phyloP scores from a whole-genome alignment of 2,888 invertebrate genomes.

The Plebejus anna region DNA sequence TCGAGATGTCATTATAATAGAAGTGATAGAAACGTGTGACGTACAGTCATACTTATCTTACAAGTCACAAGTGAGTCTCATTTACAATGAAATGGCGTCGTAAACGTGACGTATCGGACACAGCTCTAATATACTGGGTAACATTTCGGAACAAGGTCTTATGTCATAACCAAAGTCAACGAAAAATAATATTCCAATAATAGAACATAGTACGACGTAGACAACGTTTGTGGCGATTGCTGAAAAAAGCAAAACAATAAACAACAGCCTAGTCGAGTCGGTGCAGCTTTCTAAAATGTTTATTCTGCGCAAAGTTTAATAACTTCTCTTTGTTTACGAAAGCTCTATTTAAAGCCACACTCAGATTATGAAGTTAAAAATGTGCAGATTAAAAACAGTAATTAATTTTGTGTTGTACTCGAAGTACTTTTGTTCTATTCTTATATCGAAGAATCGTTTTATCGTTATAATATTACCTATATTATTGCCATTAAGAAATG shows the following conservation, averaged over 20 bases:
- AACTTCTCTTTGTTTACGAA: conserved; percentile 21
- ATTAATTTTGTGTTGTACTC: neutral
- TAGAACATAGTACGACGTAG: neutral
- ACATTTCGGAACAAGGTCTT: neutral
- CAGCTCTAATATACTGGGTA: neutral
- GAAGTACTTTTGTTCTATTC: neutral
- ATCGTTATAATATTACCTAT: no score
- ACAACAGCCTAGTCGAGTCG: conserved; percentile 8
- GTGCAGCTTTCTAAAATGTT: conserved; percentile 19
- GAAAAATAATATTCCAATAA: neutral
- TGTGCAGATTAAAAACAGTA: conserved; percentile 3
- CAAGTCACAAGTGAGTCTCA: no score
- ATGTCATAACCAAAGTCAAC: neutral
- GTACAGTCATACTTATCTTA: no score
- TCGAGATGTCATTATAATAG: no score
- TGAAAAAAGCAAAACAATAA: conserved; percentile 12
- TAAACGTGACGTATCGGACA: neutral
- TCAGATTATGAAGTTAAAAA: conserved; percentile 9
- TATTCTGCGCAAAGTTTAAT: conserved; percentile 13
- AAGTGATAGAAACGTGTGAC: no score
- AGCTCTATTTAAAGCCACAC: conserved; percentile 17
- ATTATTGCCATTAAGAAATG: no score
- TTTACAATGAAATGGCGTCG: no score
- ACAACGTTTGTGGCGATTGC: neutral
- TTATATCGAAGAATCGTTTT: neutral